Base-by-base conservation (phyloP, 2,113 vertebrate genomes). In the Prolemur simus region DNA sequence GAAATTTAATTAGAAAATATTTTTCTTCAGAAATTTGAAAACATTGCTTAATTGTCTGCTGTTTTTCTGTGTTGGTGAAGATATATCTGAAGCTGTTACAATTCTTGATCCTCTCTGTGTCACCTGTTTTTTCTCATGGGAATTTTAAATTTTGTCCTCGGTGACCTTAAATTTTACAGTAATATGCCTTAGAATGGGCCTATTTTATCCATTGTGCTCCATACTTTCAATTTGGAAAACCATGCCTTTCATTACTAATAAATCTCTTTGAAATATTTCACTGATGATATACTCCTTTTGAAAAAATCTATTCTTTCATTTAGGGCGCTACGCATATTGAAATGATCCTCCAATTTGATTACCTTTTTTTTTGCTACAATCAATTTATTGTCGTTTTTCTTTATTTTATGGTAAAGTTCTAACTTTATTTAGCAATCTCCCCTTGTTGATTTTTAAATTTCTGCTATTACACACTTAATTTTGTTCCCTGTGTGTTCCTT, bases 11-110 rank as follows among this genome's bases (percentile, higher is more conserved):
- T 86, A 68, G 68, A 60, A 87, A 90, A 54, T 45, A 83, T 49
- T 96, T 96, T 90, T 39, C 60, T 73, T 74, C 32, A 56, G 34
- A 89, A 37, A 56, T 85, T 89, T 92, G 37, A 58, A 85, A 42
- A 9, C 3, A 6, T 60, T 93, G 6, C 27, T 68, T 18, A 68
- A 42, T 27, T 49, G 39, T 82, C 60, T 95, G 54, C 45, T 63
- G 8, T 27, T 78, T 64, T 82, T 73, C 25, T 8, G 6, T 74
- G 34, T 42, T 47, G 37, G 8, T 81, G 13, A 52, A 73, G 54
- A 81, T 63, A 52, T 64, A 95, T 52, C 32, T 47, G 69, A 93
- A 87, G 45, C 21, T 17, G 23, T 14, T 88, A 17, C 74, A 3
- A 47, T 58, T 76, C 87, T 80, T 21, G 29, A 47, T 39, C 34